Evolutionary conservation across 2,888 invertebrate genomes (phyloP).

Genomic region (Pseudococcus jackbeardsleyi): DNA sequence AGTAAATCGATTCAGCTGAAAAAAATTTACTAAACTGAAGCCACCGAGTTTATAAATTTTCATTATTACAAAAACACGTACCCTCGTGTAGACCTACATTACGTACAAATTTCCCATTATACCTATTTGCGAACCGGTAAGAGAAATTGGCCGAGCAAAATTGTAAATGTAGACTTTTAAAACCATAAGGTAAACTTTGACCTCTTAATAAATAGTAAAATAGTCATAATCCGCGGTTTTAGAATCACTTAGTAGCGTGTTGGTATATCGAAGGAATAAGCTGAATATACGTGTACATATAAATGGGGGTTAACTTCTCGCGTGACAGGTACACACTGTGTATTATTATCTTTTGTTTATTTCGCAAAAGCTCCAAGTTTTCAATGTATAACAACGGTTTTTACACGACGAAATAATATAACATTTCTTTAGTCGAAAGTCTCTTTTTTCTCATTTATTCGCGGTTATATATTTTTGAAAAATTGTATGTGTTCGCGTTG

Average conservation of each 20-base stretch:
- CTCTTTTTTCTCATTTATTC: background rate
- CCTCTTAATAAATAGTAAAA: conserved; percentile 20
- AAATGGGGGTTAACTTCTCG: conserved; percentile 53
- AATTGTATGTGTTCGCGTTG: background rate
- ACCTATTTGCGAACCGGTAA: background rate
- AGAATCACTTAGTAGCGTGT: conserved; percentile 64
- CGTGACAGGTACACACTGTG: conserved; percentile 62
- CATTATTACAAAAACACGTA: background rate
- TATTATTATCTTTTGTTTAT: conserved; percentile 65
- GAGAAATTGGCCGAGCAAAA: background rate
- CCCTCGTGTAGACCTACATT: background rate
- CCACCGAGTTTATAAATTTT: background rate
- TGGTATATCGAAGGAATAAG: conserved; percentile 43
- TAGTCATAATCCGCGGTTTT: conserved; percentile 42
- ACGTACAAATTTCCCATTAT: background rate
- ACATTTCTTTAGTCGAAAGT: conserved; percentile 9
- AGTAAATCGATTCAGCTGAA: background rate
- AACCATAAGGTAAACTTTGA: background rate
- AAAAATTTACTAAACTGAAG: background rate
- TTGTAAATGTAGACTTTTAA: background rate
- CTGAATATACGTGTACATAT: conserved; percentile 20
- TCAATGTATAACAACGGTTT: conserved; percentile 29
- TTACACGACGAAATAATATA: conserved; percentile 28
- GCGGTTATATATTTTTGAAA: background rate
- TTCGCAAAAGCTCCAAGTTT: conserved; percentile 63